Evolutionary conservation across 2,797 vertebrate species (phyloP).

Genomic region (Tadarida brasiliensis): DNA sequence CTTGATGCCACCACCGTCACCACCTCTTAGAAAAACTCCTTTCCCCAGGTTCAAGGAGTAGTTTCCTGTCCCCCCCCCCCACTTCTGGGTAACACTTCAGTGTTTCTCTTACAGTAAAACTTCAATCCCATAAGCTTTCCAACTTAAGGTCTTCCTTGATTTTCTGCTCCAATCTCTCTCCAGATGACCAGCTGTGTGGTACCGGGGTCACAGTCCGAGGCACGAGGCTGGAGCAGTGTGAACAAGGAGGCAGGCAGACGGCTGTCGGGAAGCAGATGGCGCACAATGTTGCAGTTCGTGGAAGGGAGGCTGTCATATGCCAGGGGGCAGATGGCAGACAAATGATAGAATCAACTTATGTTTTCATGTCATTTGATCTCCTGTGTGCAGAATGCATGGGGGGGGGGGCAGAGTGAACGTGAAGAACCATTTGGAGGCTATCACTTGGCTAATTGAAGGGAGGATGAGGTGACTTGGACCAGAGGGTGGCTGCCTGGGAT

Average conservation of each 20-base stretch:
- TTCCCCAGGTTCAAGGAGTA: not conserved
- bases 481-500: not conserved
- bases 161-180: not conserved
- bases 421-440: not conserved
- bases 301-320: not conserved
- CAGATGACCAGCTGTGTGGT: not conserved
- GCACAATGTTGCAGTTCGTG: not conserved
- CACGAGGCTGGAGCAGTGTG: not conserved
- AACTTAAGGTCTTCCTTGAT: not conserved
- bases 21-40: not conserved
- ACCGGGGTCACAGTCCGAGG: not conserved
- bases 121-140: not conserved
- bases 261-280: not conserved
- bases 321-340: accelerated
- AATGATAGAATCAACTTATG: accelerated
- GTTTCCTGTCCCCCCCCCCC: not conserved
- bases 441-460: not conserved
- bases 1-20: not conserved
- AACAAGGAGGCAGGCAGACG: not conserved
- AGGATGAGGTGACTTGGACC: not conserved
- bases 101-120: not conserved
- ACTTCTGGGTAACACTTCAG: not conserved
- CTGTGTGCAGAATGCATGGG: no score
- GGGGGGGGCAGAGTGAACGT: not conserved
- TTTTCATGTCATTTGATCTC: not conserved